These are phyloP conservation scores for Protula sp. DNA, from an alignment of 2,888 invertebrate species.

Conservation along the genomic window DNA sequence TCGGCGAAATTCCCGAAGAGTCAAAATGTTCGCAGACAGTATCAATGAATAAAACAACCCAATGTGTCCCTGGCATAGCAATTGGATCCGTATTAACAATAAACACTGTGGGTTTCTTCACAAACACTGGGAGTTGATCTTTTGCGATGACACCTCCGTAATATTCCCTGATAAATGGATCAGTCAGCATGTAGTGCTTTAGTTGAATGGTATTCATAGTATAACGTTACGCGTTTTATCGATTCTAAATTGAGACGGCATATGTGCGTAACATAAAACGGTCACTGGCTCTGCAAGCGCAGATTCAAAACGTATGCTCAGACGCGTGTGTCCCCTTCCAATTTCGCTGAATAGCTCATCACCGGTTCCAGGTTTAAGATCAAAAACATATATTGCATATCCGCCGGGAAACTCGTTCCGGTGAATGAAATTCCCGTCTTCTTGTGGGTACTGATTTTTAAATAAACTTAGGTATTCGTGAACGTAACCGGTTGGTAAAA, in stretches of 20 bases:
- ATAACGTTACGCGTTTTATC: conserved; percentile 1
- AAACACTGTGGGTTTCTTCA: neutral
- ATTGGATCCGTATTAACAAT: neutral
- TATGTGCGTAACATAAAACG: too few relatives aligned
- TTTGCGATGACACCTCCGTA: neutral
- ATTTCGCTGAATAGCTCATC: too few relatives aligned
- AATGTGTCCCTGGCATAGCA: neutral
- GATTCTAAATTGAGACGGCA: neutral
- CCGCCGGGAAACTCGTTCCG: neutral
- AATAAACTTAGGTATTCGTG: neutral
- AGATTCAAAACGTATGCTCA: too few relatives aligned
- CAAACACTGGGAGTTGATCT: neutral
- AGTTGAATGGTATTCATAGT: neutral
- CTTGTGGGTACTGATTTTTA: neutral
- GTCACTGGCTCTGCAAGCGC: too few relatives aligned
- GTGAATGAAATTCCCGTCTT: neutral
- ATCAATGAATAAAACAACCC: neutral
- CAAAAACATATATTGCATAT: too few relatives aligned
- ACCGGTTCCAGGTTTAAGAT: too few relatives aligned
- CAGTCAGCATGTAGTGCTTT: neutral
- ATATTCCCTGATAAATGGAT: neutral
- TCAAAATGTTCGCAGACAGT: too few relatives aligned
- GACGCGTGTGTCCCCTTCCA: too few relatives aligned
- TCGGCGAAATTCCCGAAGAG: too few relatives aligned
- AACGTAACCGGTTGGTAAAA: neutral